phyloP scores from a whole-genome alignment of 2,888 invertebrate species.

The Ennomos erosarius region DNA sequence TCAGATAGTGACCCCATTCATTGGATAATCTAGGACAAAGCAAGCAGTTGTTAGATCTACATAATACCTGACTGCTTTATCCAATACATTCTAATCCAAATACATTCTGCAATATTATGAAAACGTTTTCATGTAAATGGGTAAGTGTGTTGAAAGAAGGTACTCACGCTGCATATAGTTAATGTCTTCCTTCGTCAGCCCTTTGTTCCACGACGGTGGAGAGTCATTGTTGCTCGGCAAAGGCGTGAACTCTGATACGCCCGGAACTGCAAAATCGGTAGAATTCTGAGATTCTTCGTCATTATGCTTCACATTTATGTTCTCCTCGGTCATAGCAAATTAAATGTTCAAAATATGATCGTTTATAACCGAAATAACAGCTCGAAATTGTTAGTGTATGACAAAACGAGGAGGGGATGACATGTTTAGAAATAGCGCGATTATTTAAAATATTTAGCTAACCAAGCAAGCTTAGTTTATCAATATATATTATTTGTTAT shows the following conservation, averaged over 20 bases:
- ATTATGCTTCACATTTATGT: slow-evolving; percentile 53
- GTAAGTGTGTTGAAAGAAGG: slow-evolving; percentile 8
- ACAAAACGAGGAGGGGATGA: slow-evolving; percentile 62
- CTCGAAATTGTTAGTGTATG: slow-evolving; percentile 53
- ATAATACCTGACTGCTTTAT: too few species aligned
- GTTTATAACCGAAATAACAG: slow-evolving; percentile 70
- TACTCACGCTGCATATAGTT: slow-evolving; percentile 91
- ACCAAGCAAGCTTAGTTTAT: slow-evolving; percentile 16
- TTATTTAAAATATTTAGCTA: slow-evolving; percentile 65
- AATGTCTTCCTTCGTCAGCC: slow-evolving; percentile 90
- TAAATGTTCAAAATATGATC: slow-evolving; percentile 67
- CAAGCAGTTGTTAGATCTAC: too few species aligned
- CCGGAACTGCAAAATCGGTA: slow-evolving; percentile 90
- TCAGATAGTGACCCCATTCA: too few species aligned
- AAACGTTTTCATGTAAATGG: not conserved
- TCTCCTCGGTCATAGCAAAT: slow-evolving; percentile 66
- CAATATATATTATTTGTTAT: slow-evolving; percentile 11
- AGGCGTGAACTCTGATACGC: slow-evolving; percentile 93
- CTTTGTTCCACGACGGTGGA: slow-evolving; percentile 88
- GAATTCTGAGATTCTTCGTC: slow-evolving; percentile 65
- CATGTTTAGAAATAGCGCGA: slow-evolving; percentile 76
- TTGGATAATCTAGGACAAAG: too few species aligned
- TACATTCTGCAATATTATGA: too few species aligned
- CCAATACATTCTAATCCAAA: too few species aligned
- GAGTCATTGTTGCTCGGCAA: slow-evolving; percentile 85